A percentile compares a stretch with the other conserved stretches of the same genome.
phyloP scores from a whole-genome alignment of 2,113 vertebrate genomes.

The Guaruba guarouba region DNA sequence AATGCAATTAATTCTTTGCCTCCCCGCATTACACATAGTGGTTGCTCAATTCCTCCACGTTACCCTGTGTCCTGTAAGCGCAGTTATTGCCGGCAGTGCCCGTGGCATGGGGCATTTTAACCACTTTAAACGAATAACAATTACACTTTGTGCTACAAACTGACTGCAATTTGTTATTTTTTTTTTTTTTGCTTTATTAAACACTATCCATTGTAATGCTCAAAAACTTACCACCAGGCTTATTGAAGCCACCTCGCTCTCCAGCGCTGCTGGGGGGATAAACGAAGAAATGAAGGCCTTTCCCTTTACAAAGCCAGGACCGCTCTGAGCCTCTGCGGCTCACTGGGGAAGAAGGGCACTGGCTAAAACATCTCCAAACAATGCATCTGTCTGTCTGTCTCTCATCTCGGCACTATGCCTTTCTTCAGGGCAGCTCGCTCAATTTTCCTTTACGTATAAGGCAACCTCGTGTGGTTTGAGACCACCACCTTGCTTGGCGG shows the following conservation, averaged over 20 bases:
- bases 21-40: slow-evolving; percentile 79
- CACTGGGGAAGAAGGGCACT: slow-evolving; percentile 91
- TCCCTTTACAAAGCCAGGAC: slow-evolving; percentile 98
- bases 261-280: slow-evolving; percentile 99
- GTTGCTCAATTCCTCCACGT: slow-evolving; percentile 73
- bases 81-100: slow-evolving; percentile 84
- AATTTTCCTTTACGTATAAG: slow-evolving; percentile 73
- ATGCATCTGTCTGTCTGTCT: slow-evolving; percentile 78
- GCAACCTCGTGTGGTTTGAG: slow-evolving; percentile 74
- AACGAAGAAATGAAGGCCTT: slow-evolving; percentile 99
- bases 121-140: slow-evolving; percentile 76
- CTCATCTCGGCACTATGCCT: slow-evolving; percentile 84
- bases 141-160: slow-evolving; percentile 73
- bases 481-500: slow-evolving; percentile 69
- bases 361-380: slow-evolving; percentile 87
- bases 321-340: slow-evolving; percentile 94
- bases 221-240: slow-evolving; percentile 99
- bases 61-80: slow-evolving; percentile 74
- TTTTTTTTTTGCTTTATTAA: slow-evolving; percentile 75
- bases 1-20: background rate
- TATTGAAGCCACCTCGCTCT: slow-evolving; percentile 99
- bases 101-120: slow-evolving; percentile 75
- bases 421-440: slow-evolving; percentile 83
- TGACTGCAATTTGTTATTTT: slow-evolving; percentile 72
- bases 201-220: slow-evolving; percentile 97